These are phyloP conservation scores for Gopherus evgoodei DNA, from an alignment of 2,113 vertebrate species.

Conservation along the genomic window DNA sequence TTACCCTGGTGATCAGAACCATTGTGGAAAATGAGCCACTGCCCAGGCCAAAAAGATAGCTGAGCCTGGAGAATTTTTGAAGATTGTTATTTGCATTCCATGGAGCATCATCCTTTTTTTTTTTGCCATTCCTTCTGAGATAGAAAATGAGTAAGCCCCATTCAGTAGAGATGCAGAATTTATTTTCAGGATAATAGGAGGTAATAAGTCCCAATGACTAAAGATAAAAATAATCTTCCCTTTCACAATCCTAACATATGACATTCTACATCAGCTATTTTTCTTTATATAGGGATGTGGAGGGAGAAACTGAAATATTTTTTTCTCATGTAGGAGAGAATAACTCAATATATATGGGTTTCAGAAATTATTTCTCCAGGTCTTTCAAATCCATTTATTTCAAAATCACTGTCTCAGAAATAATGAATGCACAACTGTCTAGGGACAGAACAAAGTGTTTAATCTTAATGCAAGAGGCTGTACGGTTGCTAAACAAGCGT, in stretches of 20 bases:
- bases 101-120: background rate
- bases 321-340: slow-evolving; percentile 60
- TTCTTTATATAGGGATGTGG: background rate
- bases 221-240: slow-evolving; percentile 26
- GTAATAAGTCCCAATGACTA: background rate
- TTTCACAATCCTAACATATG: background rate
- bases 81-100: background rate
- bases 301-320: slow-evolving; percentile 52
- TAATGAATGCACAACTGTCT: slow-evolving; percentile 77
- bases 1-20: slow-evolving; percentile 3
- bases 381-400: slow-evolving; percentile 79
- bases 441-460: slow-evolving; percentile 78
- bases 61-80: slow-evolving; percentile 4
- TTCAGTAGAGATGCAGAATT: slow-evolving; percentile 50
- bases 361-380: slow-evolving; percentile 75
- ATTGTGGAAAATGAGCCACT: background rate
- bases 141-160: slow-evolving; percentile 1
- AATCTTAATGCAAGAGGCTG: slow-evolving; percentile 78
- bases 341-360: slow-evolving; percentile 69
- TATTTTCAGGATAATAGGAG: slow-evolving; percentile 56
- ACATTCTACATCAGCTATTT: slow-evolving; percentile 15
- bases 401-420: slow-evolving; percentile 71
- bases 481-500: slow-evolving; percentile 77
- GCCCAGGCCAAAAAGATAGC: background rate
- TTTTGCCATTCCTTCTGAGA: background rate